Percentiles rank a stretch among this genome's conserved stretches.
Evolutionary conservation across 2,113 vertebrate genomes (phyloP).

Genomic region (Xyrauchen texanus): DNA sequence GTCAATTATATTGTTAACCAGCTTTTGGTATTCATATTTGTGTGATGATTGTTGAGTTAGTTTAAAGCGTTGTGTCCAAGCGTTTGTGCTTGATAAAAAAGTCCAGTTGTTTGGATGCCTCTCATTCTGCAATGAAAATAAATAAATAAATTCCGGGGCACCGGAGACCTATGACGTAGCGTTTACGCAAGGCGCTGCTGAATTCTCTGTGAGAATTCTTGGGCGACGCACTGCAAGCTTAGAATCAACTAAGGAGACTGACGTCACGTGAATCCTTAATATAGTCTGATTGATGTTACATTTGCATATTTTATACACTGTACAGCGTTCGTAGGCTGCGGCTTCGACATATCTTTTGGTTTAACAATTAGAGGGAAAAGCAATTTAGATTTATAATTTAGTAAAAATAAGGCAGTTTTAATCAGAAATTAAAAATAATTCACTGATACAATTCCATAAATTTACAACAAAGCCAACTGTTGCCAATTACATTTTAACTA

Average conservation of each 20-base stretch:
- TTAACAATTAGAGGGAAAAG: neutral
- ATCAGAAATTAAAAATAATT: neutral
- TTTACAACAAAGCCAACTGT: neutral
- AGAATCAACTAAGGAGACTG: conserved; percentile 16
- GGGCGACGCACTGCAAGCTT: conserved; percentile 31
- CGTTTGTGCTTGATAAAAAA: conserved; percentile 17
- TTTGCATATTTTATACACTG: neutral
- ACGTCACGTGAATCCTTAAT: conserved; percentile 44
- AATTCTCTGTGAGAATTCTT: conserved; percentile 59
- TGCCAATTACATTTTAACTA: neutral
- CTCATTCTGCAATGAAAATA: conserved; percentile 71
- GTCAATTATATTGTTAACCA: neutral
- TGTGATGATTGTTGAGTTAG: neutral
- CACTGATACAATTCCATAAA: neutral
- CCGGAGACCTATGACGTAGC: conserved; percentile 81
- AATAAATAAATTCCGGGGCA: conserved; percentile 79
- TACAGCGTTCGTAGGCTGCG: no score
- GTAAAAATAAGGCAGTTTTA: neutral
- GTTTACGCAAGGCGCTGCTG: conserved; percentile 67
- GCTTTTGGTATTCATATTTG: neutral
- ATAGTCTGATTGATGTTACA: neutral
- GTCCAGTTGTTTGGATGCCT: conserved; percentile 68
- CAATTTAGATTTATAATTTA: no score
- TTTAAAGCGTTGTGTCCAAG: neutral
- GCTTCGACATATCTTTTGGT: neutral